Conservation (phyloP, 2,113 vertebrate genomes). For the Chamaea fasciata region DNA sequence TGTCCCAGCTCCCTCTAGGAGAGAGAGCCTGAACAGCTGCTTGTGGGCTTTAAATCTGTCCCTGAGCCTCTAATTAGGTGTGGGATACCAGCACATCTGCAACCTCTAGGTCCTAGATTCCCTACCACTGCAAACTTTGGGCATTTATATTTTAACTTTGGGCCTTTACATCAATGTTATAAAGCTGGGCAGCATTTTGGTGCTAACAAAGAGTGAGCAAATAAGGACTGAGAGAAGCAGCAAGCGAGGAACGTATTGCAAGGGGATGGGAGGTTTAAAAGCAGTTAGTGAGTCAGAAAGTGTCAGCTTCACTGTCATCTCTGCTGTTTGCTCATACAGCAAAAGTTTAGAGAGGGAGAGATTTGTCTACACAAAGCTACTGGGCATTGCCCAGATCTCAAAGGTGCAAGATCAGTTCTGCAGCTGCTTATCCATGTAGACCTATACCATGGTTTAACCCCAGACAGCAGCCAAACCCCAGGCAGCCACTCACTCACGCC, state of each 20-base stretch:
- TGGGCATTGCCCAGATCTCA: not conserved
- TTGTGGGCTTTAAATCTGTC: not conserved
- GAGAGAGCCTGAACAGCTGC: not conserved
- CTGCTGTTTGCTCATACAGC: not conserved
- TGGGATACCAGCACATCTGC: not conserved
- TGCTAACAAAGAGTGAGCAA: not conserved
- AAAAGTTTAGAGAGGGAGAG: not conserved
- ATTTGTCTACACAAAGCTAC: not conserved
- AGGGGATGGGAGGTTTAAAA: not conserved
- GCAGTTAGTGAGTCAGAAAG: not conserved
- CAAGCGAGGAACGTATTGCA: not conserved
- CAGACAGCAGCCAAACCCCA: not conserved
- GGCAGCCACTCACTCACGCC: accelerated
- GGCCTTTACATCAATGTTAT: not conserved
- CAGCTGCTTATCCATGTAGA: not conserved
- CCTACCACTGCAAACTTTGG: not conserved
- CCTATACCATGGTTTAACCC: not conserved
- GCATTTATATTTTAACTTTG: not conserved
- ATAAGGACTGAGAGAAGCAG: not conserved
- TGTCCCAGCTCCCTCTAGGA: not conserved
- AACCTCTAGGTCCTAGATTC: not conserved
- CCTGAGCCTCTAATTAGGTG: not conserved
- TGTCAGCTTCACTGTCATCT: not conserved
- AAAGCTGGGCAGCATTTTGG: not conserved
- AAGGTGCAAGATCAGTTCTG: not conserved